Conservation (phyloP, 2,113 vertebrate genomes). For the Grammomys surdaster region DNA sequence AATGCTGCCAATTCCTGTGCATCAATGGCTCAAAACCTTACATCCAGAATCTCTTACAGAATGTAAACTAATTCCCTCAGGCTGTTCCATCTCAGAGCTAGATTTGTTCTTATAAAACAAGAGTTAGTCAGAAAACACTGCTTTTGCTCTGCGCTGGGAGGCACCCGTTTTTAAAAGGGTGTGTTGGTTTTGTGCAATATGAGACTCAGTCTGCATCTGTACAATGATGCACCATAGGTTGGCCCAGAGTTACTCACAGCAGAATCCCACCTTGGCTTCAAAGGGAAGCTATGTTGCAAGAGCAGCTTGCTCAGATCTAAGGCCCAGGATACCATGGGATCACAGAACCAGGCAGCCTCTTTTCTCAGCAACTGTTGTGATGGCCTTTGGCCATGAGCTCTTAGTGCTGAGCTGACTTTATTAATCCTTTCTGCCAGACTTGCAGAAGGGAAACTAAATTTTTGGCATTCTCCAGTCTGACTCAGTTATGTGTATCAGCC, state of each 20-base stretch:
- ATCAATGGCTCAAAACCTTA: slow-evolving; percentile 26
- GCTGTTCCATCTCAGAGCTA: neutral
- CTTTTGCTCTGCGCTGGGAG: neutral
- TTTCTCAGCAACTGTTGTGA: neutral
- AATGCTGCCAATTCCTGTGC: neutral
- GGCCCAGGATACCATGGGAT: no score
- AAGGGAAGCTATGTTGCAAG: neutral
- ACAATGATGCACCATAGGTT: neutral
- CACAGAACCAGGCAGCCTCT: neutral
- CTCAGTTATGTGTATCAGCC: slow-evolving; percentile 22
- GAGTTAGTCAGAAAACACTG: neutral
- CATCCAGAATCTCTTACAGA: slow-evolving; percentile 13
- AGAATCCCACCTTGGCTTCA: neutral
- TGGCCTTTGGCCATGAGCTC: neutral
- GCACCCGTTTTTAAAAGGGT: neutral
- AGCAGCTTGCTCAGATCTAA: fast-evolving
- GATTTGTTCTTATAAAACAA: slow-evolving; percentile 11
- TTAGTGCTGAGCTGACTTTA: neutral
- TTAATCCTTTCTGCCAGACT: slow-evolving; percentile 30
- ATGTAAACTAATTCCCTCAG: slow-evolving; percentile 17
- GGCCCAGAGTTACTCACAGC: neutral
- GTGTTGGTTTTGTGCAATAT: slow-evolving; percentile 19
- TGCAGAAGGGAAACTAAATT: slow-evolving; percentile 18
- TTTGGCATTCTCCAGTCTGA: slow-evolving; percentile 55
- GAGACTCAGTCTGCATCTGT: neutral